Conservation (phyloP, 2,888 invertebrate species). For the Hydraecia micacea region DNA sequence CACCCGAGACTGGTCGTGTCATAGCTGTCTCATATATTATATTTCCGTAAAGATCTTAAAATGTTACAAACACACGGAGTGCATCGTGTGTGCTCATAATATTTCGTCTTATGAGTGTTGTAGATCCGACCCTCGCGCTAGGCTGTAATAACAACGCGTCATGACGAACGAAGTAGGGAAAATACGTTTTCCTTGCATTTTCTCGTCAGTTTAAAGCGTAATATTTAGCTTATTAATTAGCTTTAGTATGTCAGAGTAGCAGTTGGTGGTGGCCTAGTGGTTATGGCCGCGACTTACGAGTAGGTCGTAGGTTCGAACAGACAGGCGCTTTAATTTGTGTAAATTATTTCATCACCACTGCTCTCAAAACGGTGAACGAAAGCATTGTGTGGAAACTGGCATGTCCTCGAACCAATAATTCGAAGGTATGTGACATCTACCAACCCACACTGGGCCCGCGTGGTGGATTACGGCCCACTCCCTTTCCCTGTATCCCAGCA, state of each 20-base stretch:
- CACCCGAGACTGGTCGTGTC: constrained; percentile 14
- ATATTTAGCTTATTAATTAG: not conserved
- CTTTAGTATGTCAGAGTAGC: not conserved
- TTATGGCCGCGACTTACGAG: not conserved
- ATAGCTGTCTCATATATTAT: constrained; percentile 32
- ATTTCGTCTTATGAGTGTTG: constrained; percentile 26
- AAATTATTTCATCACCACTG: not conserved
- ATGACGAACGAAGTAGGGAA: constrained; percentile 6
- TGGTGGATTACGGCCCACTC: not conserved
- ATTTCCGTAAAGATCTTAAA: constrained; percentile 24
- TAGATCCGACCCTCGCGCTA: constrained; percentile 4
- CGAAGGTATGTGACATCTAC: too few relatives aligned
- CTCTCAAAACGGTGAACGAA: not conserved
- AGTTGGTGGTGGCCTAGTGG: not conserved
- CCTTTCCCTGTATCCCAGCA: not conserved
- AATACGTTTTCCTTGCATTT: not conserved
- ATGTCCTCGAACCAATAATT: not conserved
- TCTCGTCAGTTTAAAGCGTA: not conserved
- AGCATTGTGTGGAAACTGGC: not conserved
- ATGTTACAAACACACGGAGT: constrained; percentile 32
- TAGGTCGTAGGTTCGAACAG: not conserved
- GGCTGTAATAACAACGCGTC: constrained; percentile 21
- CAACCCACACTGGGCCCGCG: not conserved
- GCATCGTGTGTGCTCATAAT: constrained; percentile 49
- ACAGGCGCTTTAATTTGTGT: not conserved